Evolutionary conservation across 2,113 vertebrate genomes (phyloP), one percentile per base, ranked within the genome.

Genomic region (Cairina moschata): DNA sequence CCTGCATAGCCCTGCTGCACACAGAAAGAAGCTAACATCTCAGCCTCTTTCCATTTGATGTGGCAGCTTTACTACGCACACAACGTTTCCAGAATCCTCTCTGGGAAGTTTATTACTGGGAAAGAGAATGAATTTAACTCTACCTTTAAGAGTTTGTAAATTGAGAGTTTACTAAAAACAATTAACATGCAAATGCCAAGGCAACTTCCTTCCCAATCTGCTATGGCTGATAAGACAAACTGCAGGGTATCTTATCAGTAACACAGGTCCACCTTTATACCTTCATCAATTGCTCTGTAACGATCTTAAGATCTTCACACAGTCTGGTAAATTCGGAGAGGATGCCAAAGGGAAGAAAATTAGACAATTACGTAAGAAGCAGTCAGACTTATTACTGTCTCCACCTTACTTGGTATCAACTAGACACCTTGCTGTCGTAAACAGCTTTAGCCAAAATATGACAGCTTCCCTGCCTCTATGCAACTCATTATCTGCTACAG

Each of bases 101-200:
- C 60, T 11, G 17, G 8, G 29, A 94, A 72, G 34, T 48, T 86
- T 65, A 75, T 40, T 72, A 42, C 7, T 17, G 76, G 31, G 42
- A 60, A 31, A 86, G 34, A 63, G 60, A 74, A 83, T 11, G 4
- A 87, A 74, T 66, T 74, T 56, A 94, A 93, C 40, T 66, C 80
- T 65, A 83, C 13, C 22, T 46, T 81, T 85, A 72, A 50, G 48
- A 90, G 65, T 74, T 3, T n/a, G 20, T 63, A 86, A 96, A 86
- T 16, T 36, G 18, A 72, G 26, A 73, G 32, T 55, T 90, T 94
- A 92, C 68, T 94, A 78, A 94, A 91, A 94, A 29, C 34, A 60
- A 88, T 86, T 85, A 74, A 78, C 32, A 94, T n/a, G 59, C 40
- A 92, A 81, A 92, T 71, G 36, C 9, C 60, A 91, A 44, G 44